Conservation (phyloP, 2,888 invertebrate genomes). For the Encarsia formosa region DNA sequence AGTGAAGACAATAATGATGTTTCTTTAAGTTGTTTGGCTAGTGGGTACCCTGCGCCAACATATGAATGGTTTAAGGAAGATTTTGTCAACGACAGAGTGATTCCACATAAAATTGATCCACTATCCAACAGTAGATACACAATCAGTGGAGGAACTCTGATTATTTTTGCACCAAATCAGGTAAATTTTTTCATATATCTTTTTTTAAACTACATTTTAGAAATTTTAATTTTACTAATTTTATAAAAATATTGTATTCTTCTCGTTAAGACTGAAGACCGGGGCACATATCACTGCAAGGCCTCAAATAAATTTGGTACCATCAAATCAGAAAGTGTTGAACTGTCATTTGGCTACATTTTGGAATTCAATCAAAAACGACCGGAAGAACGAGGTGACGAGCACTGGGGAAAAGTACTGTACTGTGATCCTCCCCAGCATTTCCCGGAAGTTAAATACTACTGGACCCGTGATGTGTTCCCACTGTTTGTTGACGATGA, state of each 20-base stretch:
- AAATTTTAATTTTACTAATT: no score
- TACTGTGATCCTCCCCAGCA: constrained; percentile 91
- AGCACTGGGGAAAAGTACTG: constrained; percentile 91
- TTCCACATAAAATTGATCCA: constrained; percentile 74
- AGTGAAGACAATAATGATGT: constrained; percentile 71
- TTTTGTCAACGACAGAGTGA: constrained; percentile 73
- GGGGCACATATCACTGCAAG: constrained; percentile 87
- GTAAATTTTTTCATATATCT: constrained; percentile 32
- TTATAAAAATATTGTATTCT: not conserved
- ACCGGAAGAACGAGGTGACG: constrained; percentile 76
- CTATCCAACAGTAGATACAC: constrained; percentile 72
- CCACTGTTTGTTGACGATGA: constrained; percentile 93
- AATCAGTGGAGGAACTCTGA: constrained; percentile 85
- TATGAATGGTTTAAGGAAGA: constrained; percentile 90
- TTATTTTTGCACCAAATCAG: constrained; percentile 79
- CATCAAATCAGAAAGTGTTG: constrained; percentile 82
- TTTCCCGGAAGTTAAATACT: constrained; percentile 83
- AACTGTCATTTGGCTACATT: constrained; percentile 82
- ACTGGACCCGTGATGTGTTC: constrained; percentile 87
- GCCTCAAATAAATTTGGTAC: constrained; percentile 87
- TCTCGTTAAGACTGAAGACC: constrained; percentile 62
- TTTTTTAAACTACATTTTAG: not conserved
- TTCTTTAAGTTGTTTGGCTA: constrained; percentile 74
- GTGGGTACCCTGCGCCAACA: constrained; percentile 82
- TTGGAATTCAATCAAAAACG: constrained; percentile 86